Evolutionary conservation across 2,888 invertebrate genomes (phyloP).

Genomic region (Dryomyza anilis): DNA sequence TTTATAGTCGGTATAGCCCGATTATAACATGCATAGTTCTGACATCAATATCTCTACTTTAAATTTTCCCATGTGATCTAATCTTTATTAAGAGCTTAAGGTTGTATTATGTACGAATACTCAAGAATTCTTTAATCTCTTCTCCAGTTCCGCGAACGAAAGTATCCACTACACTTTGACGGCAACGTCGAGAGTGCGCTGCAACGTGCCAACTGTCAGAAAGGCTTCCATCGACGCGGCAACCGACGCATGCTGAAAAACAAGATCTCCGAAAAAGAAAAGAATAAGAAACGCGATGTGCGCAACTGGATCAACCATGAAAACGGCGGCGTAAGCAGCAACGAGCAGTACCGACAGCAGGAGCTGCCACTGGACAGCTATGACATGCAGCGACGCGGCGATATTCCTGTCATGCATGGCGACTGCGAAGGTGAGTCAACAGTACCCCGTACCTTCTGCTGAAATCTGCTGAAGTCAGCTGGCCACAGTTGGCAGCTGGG

Average conservation of each 20-base stretch:
- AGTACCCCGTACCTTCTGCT: too few species aligned
- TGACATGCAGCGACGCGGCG: slow-evolving; percentile 64
- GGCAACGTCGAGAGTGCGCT: slow-evolving; percentile 57
- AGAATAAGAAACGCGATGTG: slow-evolving; percentile 61
- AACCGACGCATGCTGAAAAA: slow-evolving; percentile 57
- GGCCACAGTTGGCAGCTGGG: too few species aligned
- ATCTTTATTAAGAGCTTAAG: too few species aligned
- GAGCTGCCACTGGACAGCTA: slow-evolving; percentile 52
- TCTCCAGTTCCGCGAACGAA: slow-evolving; percentile 59
- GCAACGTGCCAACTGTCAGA: slow-evolving; percentile 60
- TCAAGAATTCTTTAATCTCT: background rate
- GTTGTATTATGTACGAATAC: too few species aligned
- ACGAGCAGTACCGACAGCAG: slow-evolving; percentile 51
- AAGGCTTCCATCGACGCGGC: slow-evolving; percentile 53
- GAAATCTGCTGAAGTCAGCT: too few species aligned
- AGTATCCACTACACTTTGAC: slow-evolving; percentile 61
- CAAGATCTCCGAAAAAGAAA: slow-evolving; percentile 59
- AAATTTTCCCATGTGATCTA: too few species aligned
- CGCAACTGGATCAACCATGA: slow-evolving; percentile 57
- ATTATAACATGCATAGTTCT: too few species aligned
- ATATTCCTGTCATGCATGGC: slow-evolving; percentile 69
- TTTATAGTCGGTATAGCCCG: too few species aligned
- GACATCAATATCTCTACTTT: too few species aligned
- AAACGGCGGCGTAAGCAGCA: slow-evolving; percentile 38
- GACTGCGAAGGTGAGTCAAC: slow-evolving; percentile 67